These are phyloP conservation scores for Prenolepis imparis DNA, from an alignment of 2,888 invertebrate species.

Conservation along the genomic window DNA sequence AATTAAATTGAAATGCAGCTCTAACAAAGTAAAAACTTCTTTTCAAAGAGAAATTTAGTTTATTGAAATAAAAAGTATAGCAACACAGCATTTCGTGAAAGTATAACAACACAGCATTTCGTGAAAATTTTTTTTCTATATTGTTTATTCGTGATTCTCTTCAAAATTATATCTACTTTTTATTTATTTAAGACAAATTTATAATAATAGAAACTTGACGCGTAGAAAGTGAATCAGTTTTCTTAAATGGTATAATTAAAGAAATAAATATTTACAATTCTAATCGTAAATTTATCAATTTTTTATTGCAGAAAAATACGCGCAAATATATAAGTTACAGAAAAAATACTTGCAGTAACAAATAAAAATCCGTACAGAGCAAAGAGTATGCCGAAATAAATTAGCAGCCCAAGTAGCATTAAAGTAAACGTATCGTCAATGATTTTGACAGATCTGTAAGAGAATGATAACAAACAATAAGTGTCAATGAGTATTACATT, in stretches of 20 bases:
- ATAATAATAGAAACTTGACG: too few relatives aligned
- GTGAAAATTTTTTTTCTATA: neutral
- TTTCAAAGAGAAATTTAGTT: neutral
- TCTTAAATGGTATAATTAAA: neutral
- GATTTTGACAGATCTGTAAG: conserved; percentile 27
- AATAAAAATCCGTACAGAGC: conserved; percentile 28
- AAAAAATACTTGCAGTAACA: conserved; percentile 30
- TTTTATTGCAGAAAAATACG: neutral
- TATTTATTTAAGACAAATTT: neutral
- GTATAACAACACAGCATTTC: neutral
- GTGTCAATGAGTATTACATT: neutral
- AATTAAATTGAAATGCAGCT: neutral
- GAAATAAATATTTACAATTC: neutral
- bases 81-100: neutral
- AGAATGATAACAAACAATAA: neutral
- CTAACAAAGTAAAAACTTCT: neutral
- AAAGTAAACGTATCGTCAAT: conserved; percentile 42
- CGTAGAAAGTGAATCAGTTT: neutral
- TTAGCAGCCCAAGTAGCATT: conserved; percentile 4
- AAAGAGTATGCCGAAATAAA: conserved; percentile 31
- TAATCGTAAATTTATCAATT: neutral
- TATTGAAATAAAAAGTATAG: neutral
- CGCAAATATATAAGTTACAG: neutral
- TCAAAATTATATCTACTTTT: neutral
- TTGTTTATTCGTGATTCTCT: neutral